These are phyloP conservation scores for Vultur gryphus DNA, from an alignment of 2,797 vertebrate genomes.

Conservation along the genomic window DNA sequence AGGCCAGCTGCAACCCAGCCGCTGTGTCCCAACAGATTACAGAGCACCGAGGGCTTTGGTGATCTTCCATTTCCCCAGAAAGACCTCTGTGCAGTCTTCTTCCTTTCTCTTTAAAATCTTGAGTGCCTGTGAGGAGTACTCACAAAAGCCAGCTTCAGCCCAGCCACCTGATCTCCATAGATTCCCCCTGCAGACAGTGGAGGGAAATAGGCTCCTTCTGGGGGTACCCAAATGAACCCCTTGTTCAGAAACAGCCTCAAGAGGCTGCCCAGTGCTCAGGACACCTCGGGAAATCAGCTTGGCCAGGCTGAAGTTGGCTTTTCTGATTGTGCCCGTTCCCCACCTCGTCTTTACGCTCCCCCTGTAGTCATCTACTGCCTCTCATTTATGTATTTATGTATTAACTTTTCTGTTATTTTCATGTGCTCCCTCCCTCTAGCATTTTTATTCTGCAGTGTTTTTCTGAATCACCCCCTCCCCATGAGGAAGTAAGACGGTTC, in stretches of 20 bases:
- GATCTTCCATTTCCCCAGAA: neutral
- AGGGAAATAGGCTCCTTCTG: neutral
- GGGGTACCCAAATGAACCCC: neutral
- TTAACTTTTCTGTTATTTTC: neutral
- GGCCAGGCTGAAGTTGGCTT: neutral
- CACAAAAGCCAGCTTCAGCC: neutral
- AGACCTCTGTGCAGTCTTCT: neutral
- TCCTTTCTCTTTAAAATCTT: neutral
- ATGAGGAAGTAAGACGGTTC: neutral
- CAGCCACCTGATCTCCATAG: accelerated
- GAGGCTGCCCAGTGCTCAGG: neutral
- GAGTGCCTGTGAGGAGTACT: neutral
- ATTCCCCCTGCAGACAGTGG: neutral
- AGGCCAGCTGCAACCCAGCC: neutral
- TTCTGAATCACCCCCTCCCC: neutral
- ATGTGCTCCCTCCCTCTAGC: neutral
- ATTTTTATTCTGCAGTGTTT: neutral
- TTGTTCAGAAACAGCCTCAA: neutral
- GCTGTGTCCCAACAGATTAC: neutral
- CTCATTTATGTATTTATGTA: neutral
- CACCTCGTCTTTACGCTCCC: accelerated
- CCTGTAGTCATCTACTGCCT: neutral
- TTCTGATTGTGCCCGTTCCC: neutral
- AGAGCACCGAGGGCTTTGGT: accelerated
- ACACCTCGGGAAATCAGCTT: neutral